Evolutionary conservation across 2,888 invertebrate genomes (phyloP).

Genomic region (Eremobia ochroleuca): DNA sequence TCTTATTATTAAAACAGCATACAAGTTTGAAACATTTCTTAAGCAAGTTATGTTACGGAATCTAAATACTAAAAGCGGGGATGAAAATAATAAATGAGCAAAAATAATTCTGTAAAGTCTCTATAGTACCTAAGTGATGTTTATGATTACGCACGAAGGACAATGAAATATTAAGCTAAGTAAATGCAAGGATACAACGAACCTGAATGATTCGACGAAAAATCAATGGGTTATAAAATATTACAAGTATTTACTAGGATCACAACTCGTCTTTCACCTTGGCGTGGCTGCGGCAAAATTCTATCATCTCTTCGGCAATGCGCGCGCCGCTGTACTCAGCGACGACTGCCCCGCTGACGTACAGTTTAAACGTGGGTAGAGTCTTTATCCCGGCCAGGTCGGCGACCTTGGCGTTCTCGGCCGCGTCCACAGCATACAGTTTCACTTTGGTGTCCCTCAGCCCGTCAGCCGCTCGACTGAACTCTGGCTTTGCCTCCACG

Average conservation of each 20-base stretch:
- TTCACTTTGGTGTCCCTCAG: conserved; percentile 82
- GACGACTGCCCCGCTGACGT: conserved; percentile 88
- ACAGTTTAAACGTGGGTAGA: conserved; percentile 93
- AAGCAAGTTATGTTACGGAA: conserved; percentile 16
- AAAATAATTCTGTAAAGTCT: background rate
- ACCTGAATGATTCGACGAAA: conserved; percentile 20
- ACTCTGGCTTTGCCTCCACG: conserved; percentile 93
- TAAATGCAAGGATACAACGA: conserved; percentile 49
- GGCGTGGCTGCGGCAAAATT: conserved; percentile 82
- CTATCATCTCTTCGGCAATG: conserved; percentile 89
- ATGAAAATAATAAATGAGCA: conserved; percentile 2
- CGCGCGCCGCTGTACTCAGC: conserved; percentile 91
- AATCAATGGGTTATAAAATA: conserved; percentile 9
- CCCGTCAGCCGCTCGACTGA: conserved; percentile 90
- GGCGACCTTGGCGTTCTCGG: conserved; percentile 91
- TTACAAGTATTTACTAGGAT: conserved; percentile 67
- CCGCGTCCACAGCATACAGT: conserved; percentile 93
- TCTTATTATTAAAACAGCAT: conserved; percentile 51
- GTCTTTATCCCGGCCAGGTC: conserved; percentile 92
- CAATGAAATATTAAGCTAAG: conserved; percentile 28
- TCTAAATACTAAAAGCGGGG: conserved; percentile 27
- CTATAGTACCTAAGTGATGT: conserved; percentile 14
- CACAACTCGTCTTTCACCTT: conserved; percentile 87
- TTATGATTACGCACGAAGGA: conserved; percentile 1
- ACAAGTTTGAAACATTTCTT: conserved; percentile 32